These are phyloP conservation scores for Tetrapedia diversipes DNA, from an alignment of 2,888 invertebrate genomes.

Conservation along the genomic window DNA sequence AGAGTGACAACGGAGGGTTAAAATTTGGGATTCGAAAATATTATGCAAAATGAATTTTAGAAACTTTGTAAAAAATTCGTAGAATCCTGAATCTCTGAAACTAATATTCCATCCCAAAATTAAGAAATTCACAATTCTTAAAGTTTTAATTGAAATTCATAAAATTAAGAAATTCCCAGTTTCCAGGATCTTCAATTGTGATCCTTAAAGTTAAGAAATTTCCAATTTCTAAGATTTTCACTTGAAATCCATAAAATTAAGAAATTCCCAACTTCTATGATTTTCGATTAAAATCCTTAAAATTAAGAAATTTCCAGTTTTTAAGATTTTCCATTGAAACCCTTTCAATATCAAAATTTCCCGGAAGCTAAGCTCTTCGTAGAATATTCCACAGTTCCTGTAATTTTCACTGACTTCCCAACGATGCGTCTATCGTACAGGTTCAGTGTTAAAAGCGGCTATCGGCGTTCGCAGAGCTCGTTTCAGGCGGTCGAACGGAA, in stretches of 20 bases:
- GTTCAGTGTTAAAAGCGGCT: constrained; percentile 10
- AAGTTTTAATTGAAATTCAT: too few species aligned
- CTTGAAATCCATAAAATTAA: too few species aligned
- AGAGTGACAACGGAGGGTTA: too few species aligned
- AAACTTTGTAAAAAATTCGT: too few species aligned
- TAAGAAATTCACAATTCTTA: neutral
- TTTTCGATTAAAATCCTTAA: neutral
- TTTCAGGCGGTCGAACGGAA: neutral
- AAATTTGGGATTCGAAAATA: too few species aligned
- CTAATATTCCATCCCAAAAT: too few species aligned
- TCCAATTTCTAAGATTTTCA: neutral
- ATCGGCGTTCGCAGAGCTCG: neutral
- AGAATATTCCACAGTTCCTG: neutral
- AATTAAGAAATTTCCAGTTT: neutral
- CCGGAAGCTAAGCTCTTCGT: neutral
- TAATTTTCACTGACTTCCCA: neutral
- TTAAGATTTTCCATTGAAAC: too few species aligned
- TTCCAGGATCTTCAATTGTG: neutral
- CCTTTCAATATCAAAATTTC: too few species aligned
- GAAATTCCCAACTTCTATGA: too few species aligned
- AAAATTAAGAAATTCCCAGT: too few species aligned
- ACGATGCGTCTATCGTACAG: neutral
- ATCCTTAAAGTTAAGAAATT: neutral
- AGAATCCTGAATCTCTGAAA: too few species aligned
- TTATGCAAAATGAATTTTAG: too few species aligned